A percentile compares a stretch with the other conserved stretches of the same genome.
Conservation (phyloP, 2,888 invertebrate species). For the Orthonevra nobilis region DNA sequence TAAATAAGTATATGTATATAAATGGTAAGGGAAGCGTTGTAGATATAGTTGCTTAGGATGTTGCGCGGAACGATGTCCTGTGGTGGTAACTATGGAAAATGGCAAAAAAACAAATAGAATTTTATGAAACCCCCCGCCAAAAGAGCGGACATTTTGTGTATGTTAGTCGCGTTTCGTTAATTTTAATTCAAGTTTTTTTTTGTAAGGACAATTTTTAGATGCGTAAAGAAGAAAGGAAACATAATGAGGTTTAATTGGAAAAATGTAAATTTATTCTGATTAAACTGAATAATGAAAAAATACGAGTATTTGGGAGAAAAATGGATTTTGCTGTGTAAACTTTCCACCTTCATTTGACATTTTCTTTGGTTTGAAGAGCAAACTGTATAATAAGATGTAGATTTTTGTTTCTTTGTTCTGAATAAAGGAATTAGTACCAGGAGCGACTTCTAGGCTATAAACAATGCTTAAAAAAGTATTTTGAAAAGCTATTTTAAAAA, state of each 20-base stretch:
- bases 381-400: too few relatives aligned
- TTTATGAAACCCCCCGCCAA: slow-evolving; percentile 14
- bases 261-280: slow-evolving; percentile 46
- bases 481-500: too few relatives aligned
- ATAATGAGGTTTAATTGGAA: slow-evolving; percentile 46
- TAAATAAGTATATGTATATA: too few relatives aligned
- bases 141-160: slow-evolving; percentile 43
- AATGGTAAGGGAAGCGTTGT: neutral
- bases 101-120: slow-evolving; percentile 30
- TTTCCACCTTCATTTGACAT: too few relatives aligned
- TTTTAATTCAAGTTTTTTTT: slow-evolving; percentile 27
- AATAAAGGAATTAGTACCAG: too few relatives aligned
- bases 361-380: too few relatives aligned
- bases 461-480: too few relatives aligned
- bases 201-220: too few relatives aligned
- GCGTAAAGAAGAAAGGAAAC: too few relatives aligned
- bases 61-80: slow-evolving; percentile 56
- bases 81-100: slow-evolving; percentile 37
- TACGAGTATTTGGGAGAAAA: neutral
- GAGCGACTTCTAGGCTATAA: too few relatives aligned
- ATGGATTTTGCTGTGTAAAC: too few relatives aligned
- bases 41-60: slow-evolving; percentile 33
- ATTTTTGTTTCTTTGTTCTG: too few relatives aligned
- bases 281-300: neutral
- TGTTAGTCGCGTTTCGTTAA: slow-evolving; percentile 43